Percentiles rank a stretch among this genome's conserved stretches.
phyloP scores from a whole-genome alignment of 2,797 vertebrate genomes.

The Vespertilio murinus region DNA sequence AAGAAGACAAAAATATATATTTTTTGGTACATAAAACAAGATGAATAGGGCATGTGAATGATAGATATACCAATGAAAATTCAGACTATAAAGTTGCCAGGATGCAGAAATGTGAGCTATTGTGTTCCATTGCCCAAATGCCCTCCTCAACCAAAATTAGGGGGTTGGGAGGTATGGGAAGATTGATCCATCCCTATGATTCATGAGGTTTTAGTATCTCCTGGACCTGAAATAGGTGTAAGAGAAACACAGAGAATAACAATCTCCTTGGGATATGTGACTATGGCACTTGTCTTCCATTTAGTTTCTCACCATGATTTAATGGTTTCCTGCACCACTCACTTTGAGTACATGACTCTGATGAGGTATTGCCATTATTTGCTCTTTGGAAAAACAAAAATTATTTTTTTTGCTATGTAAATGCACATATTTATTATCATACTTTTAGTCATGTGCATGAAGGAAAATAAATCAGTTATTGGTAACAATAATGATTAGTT shows the following conservation, averaged over 20 bases:
- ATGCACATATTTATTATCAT: neutral
- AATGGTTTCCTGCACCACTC: neutral
- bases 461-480: neutral
- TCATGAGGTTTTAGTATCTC: neutral
- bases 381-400: neutral
- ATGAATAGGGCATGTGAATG: constrained; percentile 69
- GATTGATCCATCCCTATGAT: neutral
- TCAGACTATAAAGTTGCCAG: constrained; percentile 84
- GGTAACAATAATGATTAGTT: neutral
- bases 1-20: constrained; percentile 77
- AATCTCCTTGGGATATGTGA: neutral
- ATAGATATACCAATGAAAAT: constrained; percentile 66
- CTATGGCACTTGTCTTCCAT: neutral
- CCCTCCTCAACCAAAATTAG: neutral
- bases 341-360: neutral
- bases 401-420: neutral
- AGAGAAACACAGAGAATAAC: neutral
- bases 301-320: neutral
- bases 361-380: neutral
- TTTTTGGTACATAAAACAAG: constrained; percentile 77
- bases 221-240: neutral
- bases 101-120: constrained; percentile 39
- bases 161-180: neutral
- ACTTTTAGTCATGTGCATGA: neutral
- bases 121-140: neutral